phyloP scores from a whole-genome alignment of 2,888 invertebrate species.

The Agriopis aurantiaria region DNA sequence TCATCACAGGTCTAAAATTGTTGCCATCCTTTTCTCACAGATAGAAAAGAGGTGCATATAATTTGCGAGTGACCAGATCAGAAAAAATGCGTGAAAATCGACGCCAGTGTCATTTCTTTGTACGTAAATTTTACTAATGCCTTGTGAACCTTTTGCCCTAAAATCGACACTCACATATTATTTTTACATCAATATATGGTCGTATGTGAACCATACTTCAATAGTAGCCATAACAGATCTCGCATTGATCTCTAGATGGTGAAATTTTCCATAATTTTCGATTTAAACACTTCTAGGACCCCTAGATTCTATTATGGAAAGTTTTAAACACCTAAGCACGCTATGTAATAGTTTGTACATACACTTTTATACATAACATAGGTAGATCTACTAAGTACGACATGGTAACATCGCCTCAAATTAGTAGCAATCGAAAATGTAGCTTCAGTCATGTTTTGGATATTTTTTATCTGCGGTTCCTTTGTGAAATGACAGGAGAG shows the following conservation, averaged over 20 bases:
- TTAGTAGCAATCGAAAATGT: not conserved
- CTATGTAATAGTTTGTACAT: slow-evolving; percentile 62
- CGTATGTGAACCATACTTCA: slow-evolving; percentile 6
- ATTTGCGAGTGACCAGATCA: not conserved
- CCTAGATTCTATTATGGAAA: slow-evolving; percentile 30
- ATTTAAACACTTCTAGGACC: slow-evolving; percentile 4
- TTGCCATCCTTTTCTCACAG: not conserved
- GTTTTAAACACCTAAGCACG: slow-evolving; percentile 41
- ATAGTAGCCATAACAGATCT: slow-evolving; percentile 34
- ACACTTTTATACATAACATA: slow-evolving; percentile 59
- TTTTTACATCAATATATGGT: slow-evolving; percentile 2
- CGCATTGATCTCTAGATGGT: slow-evolving; percentile 25
- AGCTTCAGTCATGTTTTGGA: not conserved
- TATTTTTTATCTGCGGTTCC: no score
- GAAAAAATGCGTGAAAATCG: not conserved
- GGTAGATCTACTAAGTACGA: slow-evolving; percentile 21
- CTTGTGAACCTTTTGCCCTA: slow-evolving; percentile 7
- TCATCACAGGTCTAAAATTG: not conserved
- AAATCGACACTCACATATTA: slow-evolving; percentile 21
- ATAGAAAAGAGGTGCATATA: not conserved
- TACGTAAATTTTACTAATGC: slow-evolving; percentile 37
- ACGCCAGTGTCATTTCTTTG: slow-evolving; percentile 26
- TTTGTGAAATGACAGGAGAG: not conserved
- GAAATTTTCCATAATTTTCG: slow-evolving; percentile 27
- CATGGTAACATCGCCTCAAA: slow-evolving; percentile 2